Evolutionary conservation across 1,140 invertebrate species (phyloP), one percentile per base, ranked within the genome.

Genomic region (Delia radicum): DNA sequence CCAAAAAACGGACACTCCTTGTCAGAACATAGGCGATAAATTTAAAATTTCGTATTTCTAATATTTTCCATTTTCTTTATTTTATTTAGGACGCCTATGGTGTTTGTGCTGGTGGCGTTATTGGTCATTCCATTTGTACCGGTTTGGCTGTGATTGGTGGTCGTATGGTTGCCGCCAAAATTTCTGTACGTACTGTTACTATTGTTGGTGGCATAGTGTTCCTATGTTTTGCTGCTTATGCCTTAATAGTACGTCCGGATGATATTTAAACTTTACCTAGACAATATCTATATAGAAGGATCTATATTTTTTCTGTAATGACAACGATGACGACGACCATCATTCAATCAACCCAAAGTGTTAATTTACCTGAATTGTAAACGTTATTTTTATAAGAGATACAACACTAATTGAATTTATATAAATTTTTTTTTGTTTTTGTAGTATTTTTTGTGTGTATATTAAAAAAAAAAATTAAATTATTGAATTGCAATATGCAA

Each of bases 61-160:
- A n/a, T 26, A 37, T 13, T 63, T 63, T 63, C 61, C 4, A 33
- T 42, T 42, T 42, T 1, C 37, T n/a, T n/a, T n/a, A n/a, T n/a
- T 24, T 10, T 0, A 0, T 28, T 83, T 79, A 98, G 93, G 91
- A 98, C 89, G 92, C 97, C 15, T 90, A 93, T 81, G 98, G 97
- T 76, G 97, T 99, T 0, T 95, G 97, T 75, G 82, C 97, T 65
- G 98, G 98, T 26, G 97, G 97, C 42, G 89, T 96, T 78, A 84
- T 98, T 74, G 98, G 98, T 3, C 98, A 99, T 88, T 93, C 93
- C 8, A 88, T 98, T 71, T 99, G 98, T 88, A 99, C 98, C 10
- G 96, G 96, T 15, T 87, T 99, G 79, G 98, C 98, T 81, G 98
- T 99, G 61, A 89, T 99, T 77, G 97, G 97, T 21, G 98, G 98